Evolutionary conservation across 2,888 invertebrate species (phyloP).

Genomic region (Omphaloscelis lunosa): DNA sequence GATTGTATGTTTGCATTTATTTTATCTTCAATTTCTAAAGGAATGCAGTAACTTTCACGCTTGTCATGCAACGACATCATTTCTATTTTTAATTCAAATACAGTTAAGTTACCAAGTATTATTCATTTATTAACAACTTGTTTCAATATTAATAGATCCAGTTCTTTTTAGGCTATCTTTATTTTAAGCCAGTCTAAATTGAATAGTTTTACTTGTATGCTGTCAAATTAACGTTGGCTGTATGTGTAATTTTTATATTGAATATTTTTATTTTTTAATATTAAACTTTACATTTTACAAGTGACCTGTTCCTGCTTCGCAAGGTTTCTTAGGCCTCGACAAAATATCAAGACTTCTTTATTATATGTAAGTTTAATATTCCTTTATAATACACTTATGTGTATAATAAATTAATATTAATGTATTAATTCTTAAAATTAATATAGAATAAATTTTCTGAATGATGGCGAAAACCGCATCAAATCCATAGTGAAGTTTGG

Average conservation of each 20-base stretch:
- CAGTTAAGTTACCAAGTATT: slow-evolving; percentile 17
- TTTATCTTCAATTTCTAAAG: not conserved
- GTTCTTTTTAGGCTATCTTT: slow-evolving; percentile 18
- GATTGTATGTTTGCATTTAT: not conserved
- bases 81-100: slow-evolving; percentile 33
- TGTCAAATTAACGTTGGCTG: slow-evolving; percentile 7
- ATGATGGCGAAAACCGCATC: too few relatives aligned
- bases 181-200: slow-evolving; percentile 7
- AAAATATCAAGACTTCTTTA: too few relatives aligned
- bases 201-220: slow-evolving; percentile 11
- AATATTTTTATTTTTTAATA: slow-evolving; percentile 31
- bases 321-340: not conserved
- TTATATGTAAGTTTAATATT: too few relatives aligned
- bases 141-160: slow-evolving; percentile 34
- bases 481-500: too few relatives aligned
- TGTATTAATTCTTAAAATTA: too few relatives aligned
- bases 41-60: slow-evolving; percentile 19
- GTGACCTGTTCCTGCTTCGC: not conserved
- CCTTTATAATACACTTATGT: too few relatives aligned
- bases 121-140: slow-evolving; percentile 12
- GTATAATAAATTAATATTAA: too few relatives aligned
- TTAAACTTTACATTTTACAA: slow-evolving; percentile 21
- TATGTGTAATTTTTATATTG: not conserved
- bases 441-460: too few relatives aligned
- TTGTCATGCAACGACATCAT: not conserved